phyloP scores from a whole-genome alignment of 1,140 invertebrate species.

The Leptonema lineaticorne region DNA sequence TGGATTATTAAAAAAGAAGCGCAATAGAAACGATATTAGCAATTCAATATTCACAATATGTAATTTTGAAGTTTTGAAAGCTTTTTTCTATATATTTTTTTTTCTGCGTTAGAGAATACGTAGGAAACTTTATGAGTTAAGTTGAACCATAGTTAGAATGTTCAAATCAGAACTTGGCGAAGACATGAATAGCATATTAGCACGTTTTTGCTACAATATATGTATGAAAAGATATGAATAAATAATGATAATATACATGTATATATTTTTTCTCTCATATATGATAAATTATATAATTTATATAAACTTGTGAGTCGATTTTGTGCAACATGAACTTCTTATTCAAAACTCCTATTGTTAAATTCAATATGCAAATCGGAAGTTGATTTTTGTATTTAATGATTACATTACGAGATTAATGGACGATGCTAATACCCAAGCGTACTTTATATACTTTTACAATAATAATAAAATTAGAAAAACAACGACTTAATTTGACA shows the following conservation, averaged over 20 bases:
- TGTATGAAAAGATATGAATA: constrained; percentile 38
- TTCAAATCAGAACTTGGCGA: neutral
- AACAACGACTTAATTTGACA: constrained; percentile 7
- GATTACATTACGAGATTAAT: constrained; percentile 12
- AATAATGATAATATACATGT: constrained; percentile 35
- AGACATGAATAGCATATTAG: neutral
- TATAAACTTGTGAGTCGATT: neutral
- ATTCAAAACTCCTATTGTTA: constrained; percentile 38
- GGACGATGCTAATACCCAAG: constrained; percentile 15
- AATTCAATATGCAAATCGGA: constrained; percentile 18
- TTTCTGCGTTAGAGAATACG: neutral
- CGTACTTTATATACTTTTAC: neutral
- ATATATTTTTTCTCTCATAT: constrained; percentile 2
- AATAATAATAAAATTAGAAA: neutral
- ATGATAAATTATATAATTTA: no score
- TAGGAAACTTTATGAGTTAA: constrained; percentile 3
- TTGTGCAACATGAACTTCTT: constrained; percentile 23
- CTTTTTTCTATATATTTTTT: constrained; percentile 12
- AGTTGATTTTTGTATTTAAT: constrained; percentile 17
- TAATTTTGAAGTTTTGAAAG: neutral
- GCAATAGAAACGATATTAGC: constrained; percentile 5
- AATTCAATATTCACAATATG: neutral
- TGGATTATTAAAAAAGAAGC: constrained; percentile 9
- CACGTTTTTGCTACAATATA: neutral
- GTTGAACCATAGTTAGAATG: neutral